Conservation (phyloP, 2,113 vertebrate genomes). For the Clarias gariepinus region DNA sequence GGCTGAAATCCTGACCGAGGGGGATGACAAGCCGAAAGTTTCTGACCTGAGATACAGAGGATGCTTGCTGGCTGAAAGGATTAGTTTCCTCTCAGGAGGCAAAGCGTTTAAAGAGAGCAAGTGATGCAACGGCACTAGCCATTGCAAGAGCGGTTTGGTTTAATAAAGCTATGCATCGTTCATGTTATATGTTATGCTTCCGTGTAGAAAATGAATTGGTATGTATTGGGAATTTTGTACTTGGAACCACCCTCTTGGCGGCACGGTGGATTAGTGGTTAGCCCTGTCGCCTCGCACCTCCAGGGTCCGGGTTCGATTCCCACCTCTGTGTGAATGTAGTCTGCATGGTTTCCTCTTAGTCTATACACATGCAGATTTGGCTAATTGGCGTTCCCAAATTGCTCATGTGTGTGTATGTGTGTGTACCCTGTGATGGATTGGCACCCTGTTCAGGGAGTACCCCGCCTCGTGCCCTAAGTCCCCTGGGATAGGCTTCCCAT, state of each 20-base stretch:
- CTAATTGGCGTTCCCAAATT: no score
- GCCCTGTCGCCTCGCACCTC: no score
- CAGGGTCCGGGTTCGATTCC: no score
- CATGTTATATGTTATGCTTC: not conserved
- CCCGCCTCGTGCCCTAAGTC: no score
- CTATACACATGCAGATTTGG: no score
- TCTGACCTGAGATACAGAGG: not conserved
- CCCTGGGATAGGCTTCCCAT: no score
- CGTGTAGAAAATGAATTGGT: not conserved
- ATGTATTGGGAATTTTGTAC: not conserved
- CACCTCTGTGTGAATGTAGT: no score
- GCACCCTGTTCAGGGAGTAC: no score
- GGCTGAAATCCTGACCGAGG: not conserved
- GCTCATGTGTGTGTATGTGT: no score
- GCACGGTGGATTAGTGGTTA: no score
- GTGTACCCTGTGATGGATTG: no score
- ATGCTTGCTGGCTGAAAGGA: not conserved
- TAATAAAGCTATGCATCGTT: not conserved
- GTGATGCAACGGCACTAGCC: not conserved
- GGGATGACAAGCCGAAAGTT: not conserved
- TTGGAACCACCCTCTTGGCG: not conserved
- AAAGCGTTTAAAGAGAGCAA: not conserved
- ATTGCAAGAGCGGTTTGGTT: not conserved
- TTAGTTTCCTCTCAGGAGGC: not conserved
- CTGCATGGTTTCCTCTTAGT: no score